These are phyloP conservation scores for Oasisia sp. DNA, from an alignment of 2,888 invertebrate species.

Conservation along the genomic window DNA sequence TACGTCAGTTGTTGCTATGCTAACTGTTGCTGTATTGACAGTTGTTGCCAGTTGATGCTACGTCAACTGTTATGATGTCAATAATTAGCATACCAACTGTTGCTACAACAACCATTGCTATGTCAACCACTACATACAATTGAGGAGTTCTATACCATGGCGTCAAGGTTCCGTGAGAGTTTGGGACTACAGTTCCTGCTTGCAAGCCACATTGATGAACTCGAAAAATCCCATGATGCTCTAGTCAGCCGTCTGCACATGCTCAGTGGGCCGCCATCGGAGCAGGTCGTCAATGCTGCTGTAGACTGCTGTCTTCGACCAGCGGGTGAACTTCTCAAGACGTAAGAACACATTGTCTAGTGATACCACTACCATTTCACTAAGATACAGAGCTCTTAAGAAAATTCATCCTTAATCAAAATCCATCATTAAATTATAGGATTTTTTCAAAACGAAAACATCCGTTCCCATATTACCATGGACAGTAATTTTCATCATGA, in stretches of 20 bases:
- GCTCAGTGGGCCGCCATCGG: conserved; percentile 55
- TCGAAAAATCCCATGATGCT: conserved; percentile 58
- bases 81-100: neutral
- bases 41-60: neutral
- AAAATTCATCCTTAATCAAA: too few relatives aligned
- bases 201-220: conserved; percentile 58
- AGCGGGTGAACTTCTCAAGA: conserved; percentile 52
- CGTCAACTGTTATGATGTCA: neutral
- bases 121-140: neutral
- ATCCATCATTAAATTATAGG: too few relatives aligned
- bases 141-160: neutral
- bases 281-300: conserved; percentile 67
- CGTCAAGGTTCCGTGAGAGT: conserved; percentile 58
- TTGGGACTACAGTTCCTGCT: conserved; percentile 63
- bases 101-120: neutral
- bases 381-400: too few relatives aligned
- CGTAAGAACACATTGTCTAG: conserved; percentile 36
- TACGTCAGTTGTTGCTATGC: neutral
- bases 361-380: too few relatives aligned
- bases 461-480: too few relatives aligned
- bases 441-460: too few relatives aligned
- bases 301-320: conserved; percentile 72
- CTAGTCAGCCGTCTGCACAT: conserved; percentile 59
- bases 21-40: neutral
- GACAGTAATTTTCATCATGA: too few relatives aligned